A percentile compares a stretch with the other conserved stretches of the same genome.
Conservation (phyloP, 2,113 vertebrate genomes). For the Oceanodroma tethys region DNA sequence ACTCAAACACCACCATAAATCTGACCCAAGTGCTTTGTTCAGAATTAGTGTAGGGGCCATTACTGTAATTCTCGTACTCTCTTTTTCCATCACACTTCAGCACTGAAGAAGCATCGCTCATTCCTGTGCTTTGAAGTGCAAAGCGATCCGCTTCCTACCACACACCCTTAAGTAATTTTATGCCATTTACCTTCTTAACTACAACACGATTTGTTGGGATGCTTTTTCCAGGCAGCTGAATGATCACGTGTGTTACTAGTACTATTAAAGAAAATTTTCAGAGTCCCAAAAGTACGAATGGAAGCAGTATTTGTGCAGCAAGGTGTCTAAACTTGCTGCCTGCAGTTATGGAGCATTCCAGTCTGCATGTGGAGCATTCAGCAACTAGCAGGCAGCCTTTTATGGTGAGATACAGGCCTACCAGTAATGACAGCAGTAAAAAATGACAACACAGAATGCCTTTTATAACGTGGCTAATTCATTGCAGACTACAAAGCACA, state of each 20-base stretch:
- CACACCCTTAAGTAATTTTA: background rate
- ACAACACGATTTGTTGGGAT: background rate
- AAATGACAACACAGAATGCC: slow-evolving; percentile 4
- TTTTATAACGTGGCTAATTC: background rate
- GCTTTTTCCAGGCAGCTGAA: background rate
- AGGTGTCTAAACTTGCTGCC: slow-evolving; percentile 32
- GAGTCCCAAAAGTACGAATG: background rate
- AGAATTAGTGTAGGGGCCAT: background rate
- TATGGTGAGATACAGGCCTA: slow-evolving; percentile 25
- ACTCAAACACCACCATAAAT: background rate
- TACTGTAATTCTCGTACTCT: background rate
- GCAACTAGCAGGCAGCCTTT: background rate
- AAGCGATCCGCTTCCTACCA: background rate
- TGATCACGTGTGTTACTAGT: background rate
- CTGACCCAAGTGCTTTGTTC: background rate
- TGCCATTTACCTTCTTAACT: background rate
- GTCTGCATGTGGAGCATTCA: background rate
- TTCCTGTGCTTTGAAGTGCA: background rate
- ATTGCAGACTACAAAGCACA: background rate
- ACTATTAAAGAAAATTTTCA: background rate
- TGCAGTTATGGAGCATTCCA: slow-evolving; percentile 48
- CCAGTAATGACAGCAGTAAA: background rate
- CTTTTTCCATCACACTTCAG: background rate
- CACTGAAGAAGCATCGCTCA: background rate
- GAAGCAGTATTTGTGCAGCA: background rate